A percentile compares a stretch with the other conserved stretches of the same genome.
phyloP scores from a whole-genome alignment of 2,888 invertebrate genomes.

The Thumatha senex region DNA sequence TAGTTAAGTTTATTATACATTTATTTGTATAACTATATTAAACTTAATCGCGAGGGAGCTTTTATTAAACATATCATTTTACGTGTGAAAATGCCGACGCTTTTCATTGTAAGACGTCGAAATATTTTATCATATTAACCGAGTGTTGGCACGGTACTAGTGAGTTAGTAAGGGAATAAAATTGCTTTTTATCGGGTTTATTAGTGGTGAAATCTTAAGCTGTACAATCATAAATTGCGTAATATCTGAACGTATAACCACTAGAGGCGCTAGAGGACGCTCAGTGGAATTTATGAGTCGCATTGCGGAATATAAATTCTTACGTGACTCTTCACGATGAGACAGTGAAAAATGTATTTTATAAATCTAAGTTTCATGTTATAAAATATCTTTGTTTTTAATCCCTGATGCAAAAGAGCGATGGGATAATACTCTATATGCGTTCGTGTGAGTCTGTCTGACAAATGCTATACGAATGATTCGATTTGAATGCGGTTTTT shows the following conservation, averaged over 20 bases:
- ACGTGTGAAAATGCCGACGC: constrained; percentile 31
- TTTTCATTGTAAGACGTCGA: constrained; percentile 27
- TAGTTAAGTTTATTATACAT: constrained; percentile 4
- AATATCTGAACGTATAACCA: constrained; percentile 64
- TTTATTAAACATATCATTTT: constrained; percentile 7
- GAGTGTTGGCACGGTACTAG: constrained; percentile 28
- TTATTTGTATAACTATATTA: too few species aligned
- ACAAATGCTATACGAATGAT: too few species aligned
- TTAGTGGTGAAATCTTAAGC: constrained; percentile 67
- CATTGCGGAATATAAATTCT: constrained; percentile 81
- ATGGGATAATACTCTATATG: too few species aligned
- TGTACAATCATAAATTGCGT: constrained; percentile 67
- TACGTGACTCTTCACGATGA: constrained; percentile 62
- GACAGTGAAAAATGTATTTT: constrained; percentile 60
- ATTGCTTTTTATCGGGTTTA: constrained; percentile 42
- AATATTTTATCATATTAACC: constrained; percentile 43
- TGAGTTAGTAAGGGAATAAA: constrained; percentile 29
- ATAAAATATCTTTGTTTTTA: constrained; percentile 6
- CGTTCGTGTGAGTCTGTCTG: too few species aligned
- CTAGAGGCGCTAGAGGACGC: constrained; percentile 64
- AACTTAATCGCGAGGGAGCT: constrained; percentile 33
- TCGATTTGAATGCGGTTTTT: too few species aligned
- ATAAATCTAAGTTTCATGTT: constrained; percentile 44
- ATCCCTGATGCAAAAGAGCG: too few species aligned
- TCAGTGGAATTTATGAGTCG: constrained; percentile 80